A percentile compares a stretch with the other conserved stretches of the same genome.
Evolutionary conservation across 2,797 vertebrate species (phyloP).

Genomic region (Meriones psammophilus): DNA sequence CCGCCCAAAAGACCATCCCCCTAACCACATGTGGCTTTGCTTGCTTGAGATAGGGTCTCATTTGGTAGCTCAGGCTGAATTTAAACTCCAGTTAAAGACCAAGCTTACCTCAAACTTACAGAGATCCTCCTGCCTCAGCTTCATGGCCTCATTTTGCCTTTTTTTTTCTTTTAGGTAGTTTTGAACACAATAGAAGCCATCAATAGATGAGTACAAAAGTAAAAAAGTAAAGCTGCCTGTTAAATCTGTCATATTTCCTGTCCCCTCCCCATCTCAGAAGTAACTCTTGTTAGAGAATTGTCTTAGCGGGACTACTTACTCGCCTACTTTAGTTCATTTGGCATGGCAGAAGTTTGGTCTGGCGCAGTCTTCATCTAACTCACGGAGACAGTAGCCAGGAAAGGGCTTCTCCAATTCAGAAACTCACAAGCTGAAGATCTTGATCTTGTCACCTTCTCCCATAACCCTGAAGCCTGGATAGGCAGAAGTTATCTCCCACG

Average conservation of each 20-base stretch:
- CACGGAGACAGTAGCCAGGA: not conserved
- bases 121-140: not conserved
- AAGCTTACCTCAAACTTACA: not conserved
- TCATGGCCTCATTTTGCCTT: not conserved
- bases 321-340: not conserved
- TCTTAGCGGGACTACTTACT: not conserved
- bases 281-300: not conserved
- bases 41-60: not conserved
- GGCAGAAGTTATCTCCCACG: not conserved
- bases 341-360: not conserved
- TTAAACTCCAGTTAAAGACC: not conserved
- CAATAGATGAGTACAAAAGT: not conserved
- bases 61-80: not conserved
- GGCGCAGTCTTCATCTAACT: not conserved
- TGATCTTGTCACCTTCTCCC: not conserved
- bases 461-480: not conserved
- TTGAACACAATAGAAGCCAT: slow-evolving; percentile 24
- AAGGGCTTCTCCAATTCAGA: slow-evolving; percentile 41
- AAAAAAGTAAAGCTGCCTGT: not conserved
- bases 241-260: not conserved
- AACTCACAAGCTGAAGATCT: not conserved
- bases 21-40: not conserved
- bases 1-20: not conserved
- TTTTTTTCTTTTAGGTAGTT: not conserved
- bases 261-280: not conserved